phyloP scores from a whole-genome alignment of 2,888 invertebrate genomes.

The Proisotoma minuta region DNA sequence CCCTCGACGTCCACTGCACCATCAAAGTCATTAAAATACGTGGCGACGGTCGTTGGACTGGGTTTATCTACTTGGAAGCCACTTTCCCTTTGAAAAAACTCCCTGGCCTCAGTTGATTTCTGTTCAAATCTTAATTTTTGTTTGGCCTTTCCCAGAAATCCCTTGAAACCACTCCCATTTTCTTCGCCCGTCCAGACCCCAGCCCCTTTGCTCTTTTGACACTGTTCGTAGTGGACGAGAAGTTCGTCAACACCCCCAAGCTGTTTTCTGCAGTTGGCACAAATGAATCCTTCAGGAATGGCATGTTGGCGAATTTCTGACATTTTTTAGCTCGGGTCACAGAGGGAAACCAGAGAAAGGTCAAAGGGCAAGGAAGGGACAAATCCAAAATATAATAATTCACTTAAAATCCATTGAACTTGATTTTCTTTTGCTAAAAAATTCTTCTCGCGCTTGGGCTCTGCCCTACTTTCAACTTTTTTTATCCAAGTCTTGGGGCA shows the following conservation, averaged over 20 bases:
- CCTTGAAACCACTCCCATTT: conserved; percentile 23
- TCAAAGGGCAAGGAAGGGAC: too few species aligned
- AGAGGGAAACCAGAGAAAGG: too few species aligned
- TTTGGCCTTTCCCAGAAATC: conserved; percentile 41
- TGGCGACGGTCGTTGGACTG: conserved; percentile 15
- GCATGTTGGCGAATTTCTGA: conserved; percentile 29
- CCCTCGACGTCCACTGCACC: conserved; percentile 51
- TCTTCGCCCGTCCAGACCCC: background rate
- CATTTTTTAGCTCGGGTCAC: too few species aligned
- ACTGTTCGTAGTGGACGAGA: conserved; percentile 39
- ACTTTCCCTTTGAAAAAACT: conserved; percentile 18
- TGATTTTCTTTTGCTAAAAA: too few species aligned
- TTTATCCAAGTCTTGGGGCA: too few species aligned
- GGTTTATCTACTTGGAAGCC: conserved; percentile 21
- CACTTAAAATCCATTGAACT: too few species aligned
- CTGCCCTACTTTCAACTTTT: background rate
- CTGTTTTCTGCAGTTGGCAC: conserved; percentile 42
- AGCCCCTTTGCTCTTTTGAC: conserved; percentile 15
- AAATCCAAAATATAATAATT: too few species aligned
- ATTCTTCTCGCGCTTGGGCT: background rate
- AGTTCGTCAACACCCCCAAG: conserved; percentile 41
- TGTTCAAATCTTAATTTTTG: conserved; percentile 37
- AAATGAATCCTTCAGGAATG: conserved; percentile 45
- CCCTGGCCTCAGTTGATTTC: conserved; percentile 11
- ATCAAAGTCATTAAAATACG: conserved; percentile 35